Base-by-base conservation (phyloP, 2,888 invertebrate genomes). In the Labia minor region DNA sequence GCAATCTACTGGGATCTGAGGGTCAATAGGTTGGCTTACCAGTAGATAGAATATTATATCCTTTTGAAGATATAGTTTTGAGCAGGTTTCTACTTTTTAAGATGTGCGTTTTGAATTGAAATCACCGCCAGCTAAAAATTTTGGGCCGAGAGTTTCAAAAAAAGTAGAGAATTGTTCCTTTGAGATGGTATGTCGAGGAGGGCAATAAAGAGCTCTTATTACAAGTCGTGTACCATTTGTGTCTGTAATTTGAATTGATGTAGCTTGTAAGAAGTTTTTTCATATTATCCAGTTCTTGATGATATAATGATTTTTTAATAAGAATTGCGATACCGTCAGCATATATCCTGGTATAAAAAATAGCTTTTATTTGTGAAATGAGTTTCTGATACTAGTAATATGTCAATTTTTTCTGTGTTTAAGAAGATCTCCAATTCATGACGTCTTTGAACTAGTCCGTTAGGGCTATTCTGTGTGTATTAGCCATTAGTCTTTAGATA, bases 21-120 rank as follows among this genome's bases (percentile, higher is more conserved):
- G 71, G 71, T 69, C 71, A 72, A 63, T 73, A 70, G n/a, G 71
- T 71, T 37, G 70, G 71, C 66, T 72, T 66, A 11, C 68, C 67
- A 16, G 71, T 67, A 14, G 70, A 65, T 61, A 71, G 49, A 16
- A 49, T 49, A 49, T 49, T 49, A 49, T 49, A 49, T 49, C 49
- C 49, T 49, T 49, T 49, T n/a, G 14, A n/a, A 3, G 49, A n/a
- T n/a, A 49, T 49, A 49, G 49, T 49, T 49, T 49, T 49, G 16
- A 49, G 49, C 16, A 49, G 16, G 49, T 49, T 49, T 49, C 49
- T 49, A 10, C 49, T 14, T 49, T 49, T 49, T 26, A 49, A 10
- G 49, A 49, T 49, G 16, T 49, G 14, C 14, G 49, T 49, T 49
- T 49, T 10, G 49, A 49, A 16, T 49, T 49, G 49, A 49, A 49